Evolutionary conservation across 2,797 vertebrate species (phyloP).

Genomic region (Podarcis siculus): DNA sequence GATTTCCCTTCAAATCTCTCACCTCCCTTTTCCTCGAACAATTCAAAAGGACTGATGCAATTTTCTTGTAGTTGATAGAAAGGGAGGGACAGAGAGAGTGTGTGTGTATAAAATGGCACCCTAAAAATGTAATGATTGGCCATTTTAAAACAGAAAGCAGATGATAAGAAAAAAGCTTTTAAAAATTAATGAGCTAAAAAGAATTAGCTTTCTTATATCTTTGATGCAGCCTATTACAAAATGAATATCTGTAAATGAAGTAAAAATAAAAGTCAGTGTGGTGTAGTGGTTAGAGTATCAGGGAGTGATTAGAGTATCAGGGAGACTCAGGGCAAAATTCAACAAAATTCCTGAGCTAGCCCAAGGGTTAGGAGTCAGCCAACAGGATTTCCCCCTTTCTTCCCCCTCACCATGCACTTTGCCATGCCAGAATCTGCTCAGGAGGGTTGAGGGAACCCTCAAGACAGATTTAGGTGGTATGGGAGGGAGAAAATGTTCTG

Average conservation of each 20-base stretch:
- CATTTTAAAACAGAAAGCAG: background rate
- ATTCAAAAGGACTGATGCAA: conserved; percentile 32
- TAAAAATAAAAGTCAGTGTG: background rate
- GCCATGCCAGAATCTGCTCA: no score
- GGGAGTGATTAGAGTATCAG: no score
- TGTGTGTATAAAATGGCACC: background rate
- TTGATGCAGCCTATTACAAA: background rate
- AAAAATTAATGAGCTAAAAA: background rate
- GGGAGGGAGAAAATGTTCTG: no score
- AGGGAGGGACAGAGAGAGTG: background rate
- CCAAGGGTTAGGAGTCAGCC: no score
- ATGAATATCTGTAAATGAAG: background rate
- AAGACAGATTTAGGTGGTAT: no score
- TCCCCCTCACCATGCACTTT: no score
- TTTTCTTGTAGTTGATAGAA: conserved; percentile 13
- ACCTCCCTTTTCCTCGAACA: conserved; percentile 45
- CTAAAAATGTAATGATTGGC: background rate
- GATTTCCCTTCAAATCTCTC: conserved; percentile 25
- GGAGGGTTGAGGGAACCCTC: no score
- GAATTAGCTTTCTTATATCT: background rate
- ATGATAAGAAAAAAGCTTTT: background rate
- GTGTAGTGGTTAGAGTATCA: no score
- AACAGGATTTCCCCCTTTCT: no score
- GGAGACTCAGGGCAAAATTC: no score
- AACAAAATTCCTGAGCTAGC: no score